Conservation (phyloP, 2,888 invertebrate genomes). For the Oeneis ivallda region DNA sequence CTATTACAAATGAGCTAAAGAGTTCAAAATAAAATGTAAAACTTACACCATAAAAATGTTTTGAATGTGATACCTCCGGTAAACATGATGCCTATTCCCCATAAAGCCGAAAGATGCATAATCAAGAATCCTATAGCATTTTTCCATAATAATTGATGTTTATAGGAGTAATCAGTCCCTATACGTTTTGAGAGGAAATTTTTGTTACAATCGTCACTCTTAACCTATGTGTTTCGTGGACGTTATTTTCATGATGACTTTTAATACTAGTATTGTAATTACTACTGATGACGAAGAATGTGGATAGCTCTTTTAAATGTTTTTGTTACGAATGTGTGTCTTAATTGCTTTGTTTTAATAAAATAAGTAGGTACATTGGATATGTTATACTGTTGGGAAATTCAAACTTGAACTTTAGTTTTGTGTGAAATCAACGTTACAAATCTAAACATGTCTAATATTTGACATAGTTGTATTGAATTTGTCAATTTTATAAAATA, state of each 20-base stretch:
- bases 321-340: slow-evolving; percentile 21
- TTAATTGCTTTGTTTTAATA: slow-evolving; percentile 29
- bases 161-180: slow-evolving; percentile 59
- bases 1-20: not conserved
- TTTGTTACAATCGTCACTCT: slow-evolving; percentile 26
- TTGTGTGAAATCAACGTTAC: slow-evolving; percentile 38
- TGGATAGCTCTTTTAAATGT: slow-evolving; percentile 27
- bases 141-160: slow-evolving; percentile 83
- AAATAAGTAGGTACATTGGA: not conserved
- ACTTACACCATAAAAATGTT: slow-evolving; percentile 58
- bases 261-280: not conserved
- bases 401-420: slow-evolving; percentile 37
- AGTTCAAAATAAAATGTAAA: not conserved
- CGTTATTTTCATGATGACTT: not conserved
- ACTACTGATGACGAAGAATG: slow-evolving; percentile 9
- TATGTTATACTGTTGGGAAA: slow-evolving; percentile 14
- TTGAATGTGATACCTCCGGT: slow-evolving; percentile 50
- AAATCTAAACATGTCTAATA: slow-evolving; percentile 6
- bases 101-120: slow-evolving; percentile 76
- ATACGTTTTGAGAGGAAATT: slow-evolving; percentile 46
- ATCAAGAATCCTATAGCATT: slow-evolving; percentile 83
- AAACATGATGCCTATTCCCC: slow-evolving; percentile 61
- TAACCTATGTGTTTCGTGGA: slow-evolving; percentile 20
- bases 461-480: slow-evolving; percentile 10
- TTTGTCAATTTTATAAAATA: not conserved